Base-by-base conservation (phyloP, 2,888 invertebrate genomes). In the Protophormia terraenovae region DNA sequence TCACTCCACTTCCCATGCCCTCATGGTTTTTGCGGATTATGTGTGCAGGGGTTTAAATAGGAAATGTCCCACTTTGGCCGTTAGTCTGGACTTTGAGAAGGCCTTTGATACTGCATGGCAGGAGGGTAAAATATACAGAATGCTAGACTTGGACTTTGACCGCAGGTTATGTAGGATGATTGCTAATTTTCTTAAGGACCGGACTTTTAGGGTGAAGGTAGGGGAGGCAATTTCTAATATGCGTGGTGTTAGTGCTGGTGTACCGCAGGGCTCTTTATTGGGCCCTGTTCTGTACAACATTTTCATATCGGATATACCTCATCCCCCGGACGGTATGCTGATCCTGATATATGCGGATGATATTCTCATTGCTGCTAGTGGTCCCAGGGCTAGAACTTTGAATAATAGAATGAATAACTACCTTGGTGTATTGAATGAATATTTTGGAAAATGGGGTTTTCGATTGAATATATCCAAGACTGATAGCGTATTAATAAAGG, bases 1-100 rank as follows among this genome's bases (percentile, higher is more conserved):
- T 0, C 60, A 60, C 1, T 73, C 73, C 0, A 73, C 60, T 0
- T 45, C 73, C 1, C 73, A 53, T 29, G 69, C 69, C 1, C 53
- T 69, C 1, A 35, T 22, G 53, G 29, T 45, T 0, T 38, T 73
- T 19, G 16, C 16, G 12, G 73, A 73, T 1, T 47, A 22, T 6
- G 47, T 73, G 10, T 3, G 29, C 0, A 45, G 22, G 16, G 60
- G 47, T 3, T 8, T 73, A 6, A 60, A 73, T 1, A 73, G 38
- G 8, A 60, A 29, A 6, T 7, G 16, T 19, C 58, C 47, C 3
- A 73, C 60, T 1, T 60, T 60, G 4, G 73, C 60, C 1, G 73
- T 47, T 14, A 47, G 73, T 22, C 27, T 73, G 3, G 73, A 73
- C n/a, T n/a, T n/a, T n/a, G n/a, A n/a, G n/a, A n/a, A n/a, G n/a